phyloP scores from a whole-genome alignment of 2,113 vertebrate genomes.

The Rhinoderma darwinii region DNA sequence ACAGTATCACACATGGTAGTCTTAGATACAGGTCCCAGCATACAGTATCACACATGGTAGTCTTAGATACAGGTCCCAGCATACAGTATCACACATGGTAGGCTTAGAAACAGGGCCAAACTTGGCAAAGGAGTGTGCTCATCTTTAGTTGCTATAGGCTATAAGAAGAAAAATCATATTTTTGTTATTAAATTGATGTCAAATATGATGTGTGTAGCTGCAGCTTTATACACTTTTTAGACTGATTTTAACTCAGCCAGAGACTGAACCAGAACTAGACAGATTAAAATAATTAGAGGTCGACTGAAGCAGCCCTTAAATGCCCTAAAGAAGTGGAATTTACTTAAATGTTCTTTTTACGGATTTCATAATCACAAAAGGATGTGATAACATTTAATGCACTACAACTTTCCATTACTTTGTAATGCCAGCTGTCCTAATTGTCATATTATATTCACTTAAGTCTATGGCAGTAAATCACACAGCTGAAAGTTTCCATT shows the following conservation, averaged over 20 bases:
- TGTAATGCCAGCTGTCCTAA: background rate
- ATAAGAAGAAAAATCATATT: background rate
- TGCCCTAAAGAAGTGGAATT: slow-evolving; percentile 23
- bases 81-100: too few species aligned
- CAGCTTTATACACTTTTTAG: background rate
- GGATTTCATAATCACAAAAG: too few species aligned
- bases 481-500: background rate
- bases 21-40: too few species aligned
- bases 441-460: background rate
- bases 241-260: background rate
- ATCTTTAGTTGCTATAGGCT: background rate
- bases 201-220: background rate
- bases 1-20: too few species aligned
- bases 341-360: slow-evolving; percentile 26
- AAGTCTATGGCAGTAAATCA: background rate
- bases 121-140: background rate
- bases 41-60: too few species aligned
- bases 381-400: slow-evolving; percentile 26
- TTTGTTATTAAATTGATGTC: background rate
- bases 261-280: background rate
- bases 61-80: too few species aligned
- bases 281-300: slow-evolving; percentile 34
- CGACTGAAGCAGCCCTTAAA: background rate
- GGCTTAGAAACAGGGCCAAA: too few species aligned
- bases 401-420: slow-evolving; percentile 36